Conservation (phyloP, 2,797 vertebrate genomes). For the Tenualosa ilisha region DNA sequence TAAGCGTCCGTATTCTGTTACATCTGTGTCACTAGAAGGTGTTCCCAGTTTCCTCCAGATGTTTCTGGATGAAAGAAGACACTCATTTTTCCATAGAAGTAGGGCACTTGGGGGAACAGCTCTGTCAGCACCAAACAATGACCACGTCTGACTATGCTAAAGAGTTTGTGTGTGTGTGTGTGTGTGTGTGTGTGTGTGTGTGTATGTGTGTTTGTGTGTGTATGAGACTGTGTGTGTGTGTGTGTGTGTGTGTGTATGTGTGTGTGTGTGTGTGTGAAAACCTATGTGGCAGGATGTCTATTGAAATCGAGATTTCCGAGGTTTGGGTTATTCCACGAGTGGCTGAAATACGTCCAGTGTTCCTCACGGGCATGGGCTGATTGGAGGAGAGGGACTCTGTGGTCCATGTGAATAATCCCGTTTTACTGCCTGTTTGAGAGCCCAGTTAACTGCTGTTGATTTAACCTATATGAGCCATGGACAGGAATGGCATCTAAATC, state of each 20-base stretch:
- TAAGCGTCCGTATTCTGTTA: neutral
- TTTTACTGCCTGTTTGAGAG: neutral
- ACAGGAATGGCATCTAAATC: neutral
- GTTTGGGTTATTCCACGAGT: neutral
- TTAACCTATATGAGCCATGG: neutral
- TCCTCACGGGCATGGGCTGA: neutral
- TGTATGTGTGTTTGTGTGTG: neutral
- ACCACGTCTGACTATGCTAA: slow-evolving; percentile 14
- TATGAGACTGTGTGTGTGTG: neutral
- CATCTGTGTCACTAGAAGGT: neutral
- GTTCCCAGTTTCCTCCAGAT: neutral
- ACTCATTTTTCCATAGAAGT: neutral
- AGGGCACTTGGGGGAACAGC: neutral
- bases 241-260: neutral
- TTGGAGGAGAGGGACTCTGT: neutral
- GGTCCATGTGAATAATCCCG: neutral
- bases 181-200: neutral
- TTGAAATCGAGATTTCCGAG: neutral
- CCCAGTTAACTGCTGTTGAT: neutral
- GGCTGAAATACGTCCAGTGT: neutral
- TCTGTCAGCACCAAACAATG: neutral
- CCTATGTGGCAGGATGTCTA: neutral
- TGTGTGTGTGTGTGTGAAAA: neutral
- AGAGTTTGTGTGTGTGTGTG: neutral
- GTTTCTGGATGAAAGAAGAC: neutral